These are phyloP conservation scores for Pristionchus mayeri DNA, from an alignment of 2,888 invertebrate genomes.

Conservation along the genomic window DNA sequence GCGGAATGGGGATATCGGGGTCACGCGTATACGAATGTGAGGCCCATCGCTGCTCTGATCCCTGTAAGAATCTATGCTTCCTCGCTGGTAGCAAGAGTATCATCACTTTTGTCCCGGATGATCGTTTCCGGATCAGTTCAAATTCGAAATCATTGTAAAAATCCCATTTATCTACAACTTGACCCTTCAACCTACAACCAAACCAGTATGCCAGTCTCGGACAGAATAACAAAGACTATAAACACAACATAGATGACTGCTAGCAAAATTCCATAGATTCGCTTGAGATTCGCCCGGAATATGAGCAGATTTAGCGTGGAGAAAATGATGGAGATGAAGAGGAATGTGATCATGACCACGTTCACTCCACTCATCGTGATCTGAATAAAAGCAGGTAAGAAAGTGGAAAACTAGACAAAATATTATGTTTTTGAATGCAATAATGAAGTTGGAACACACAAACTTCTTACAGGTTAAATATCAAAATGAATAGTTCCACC, in stretches of 20 bases:
- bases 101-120: background rate
- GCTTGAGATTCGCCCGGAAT: background rate
- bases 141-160: background rate
- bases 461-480: no score
- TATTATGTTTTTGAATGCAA: no score
- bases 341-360: conserved; percentile 38
- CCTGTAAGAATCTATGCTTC: no score
- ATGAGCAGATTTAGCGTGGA: background rate
- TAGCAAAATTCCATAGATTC: conserved; percentile 6
- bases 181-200: no score
- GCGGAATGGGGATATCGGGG: no score
- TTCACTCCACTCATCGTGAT: background rate
- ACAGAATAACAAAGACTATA: conserved; percentile 38
- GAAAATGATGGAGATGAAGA: conserved; percentile 20
- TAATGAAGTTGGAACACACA: no score
- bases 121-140: background rate
- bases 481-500: background rate
- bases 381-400: background rate
- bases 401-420: no score
- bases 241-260: background rate
- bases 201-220: background rate
- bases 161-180: no score
- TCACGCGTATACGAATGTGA: background rate
- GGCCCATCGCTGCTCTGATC: background rate
- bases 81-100: no score